Conservation (phyloP, 2,797 vertebrate species). For the Phoxinus dragarum region DNA sequence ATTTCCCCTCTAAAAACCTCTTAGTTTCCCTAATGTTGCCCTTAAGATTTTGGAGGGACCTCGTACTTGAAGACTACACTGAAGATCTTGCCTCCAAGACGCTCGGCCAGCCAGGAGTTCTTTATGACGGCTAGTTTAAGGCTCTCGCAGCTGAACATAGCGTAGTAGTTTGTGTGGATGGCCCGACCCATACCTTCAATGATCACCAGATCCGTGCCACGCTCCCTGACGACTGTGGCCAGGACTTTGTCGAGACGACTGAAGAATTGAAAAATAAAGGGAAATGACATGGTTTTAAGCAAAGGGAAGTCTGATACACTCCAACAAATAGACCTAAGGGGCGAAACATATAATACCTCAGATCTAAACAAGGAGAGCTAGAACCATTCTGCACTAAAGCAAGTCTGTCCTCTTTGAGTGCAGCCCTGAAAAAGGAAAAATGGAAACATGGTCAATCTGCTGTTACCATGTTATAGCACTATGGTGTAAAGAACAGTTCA, state of each 20-base stretch:
- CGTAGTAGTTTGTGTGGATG: constrained; percentile 97
- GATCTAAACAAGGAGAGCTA: constrained; percentile 94
- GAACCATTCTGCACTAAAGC: constrained; percentile 92
- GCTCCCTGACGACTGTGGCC: constrained; percentile 87
- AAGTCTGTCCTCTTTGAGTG: constrained; percentile 85
- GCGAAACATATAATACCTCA: constrained; percentile 80
- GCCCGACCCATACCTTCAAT: constrained; percentile 99
- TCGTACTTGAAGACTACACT: constrained; percentile 99
- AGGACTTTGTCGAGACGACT: constrained; percentile 95
- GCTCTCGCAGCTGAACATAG: constrained; percentile 90
- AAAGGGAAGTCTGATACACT: not conserved
- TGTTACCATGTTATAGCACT: not conserved
- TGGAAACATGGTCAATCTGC: not conserved
- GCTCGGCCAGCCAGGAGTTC: constrained; percentile 95
- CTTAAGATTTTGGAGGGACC: constrained; percentile 77
- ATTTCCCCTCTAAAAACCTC: constrained; percentile 5
- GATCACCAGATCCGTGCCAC: constrained; percentile 91
- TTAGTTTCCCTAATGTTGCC: constrained; percentile 22
- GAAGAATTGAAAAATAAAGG: constrained; percentile 8
- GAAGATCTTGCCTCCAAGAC: constrained; percentile 94
- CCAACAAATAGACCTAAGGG: not conserved
- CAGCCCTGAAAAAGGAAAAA: constrained; percentile 74
- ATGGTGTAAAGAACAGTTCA: not conserved
- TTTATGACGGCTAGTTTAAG: constrained; percentile 98
- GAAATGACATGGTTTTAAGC: not conserved